phyloP scores from a whole-genome alignment of 2,113 vertebrate species.

The Macrotus californicus region DNA sequence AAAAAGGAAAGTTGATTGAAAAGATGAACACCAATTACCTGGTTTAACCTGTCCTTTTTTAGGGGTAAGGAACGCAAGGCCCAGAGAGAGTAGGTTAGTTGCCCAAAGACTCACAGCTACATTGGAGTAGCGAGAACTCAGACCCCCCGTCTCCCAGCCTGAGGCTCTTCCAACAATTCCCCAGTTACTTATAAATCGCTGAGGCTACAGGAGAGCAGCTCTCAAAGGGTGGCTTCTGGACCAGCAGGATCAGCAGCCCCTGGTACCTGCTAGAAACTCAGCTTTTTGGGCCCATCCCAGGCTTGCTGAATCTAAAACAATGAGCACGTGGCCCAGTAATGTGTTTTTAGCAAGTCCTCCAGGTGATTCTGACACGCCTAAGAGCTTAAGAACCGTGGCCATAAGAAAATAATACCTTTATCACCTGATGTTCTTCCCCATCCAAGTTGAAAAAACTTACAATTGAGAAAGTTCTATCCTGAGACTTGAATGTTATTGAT shows the following conservation, averaged over 20 bases:
- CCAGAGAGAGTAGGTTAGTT: background rate
- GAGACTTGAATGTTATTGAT: background rate
- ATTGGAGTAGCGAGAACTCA: background rate
- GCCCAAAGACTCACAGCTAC: background rate
- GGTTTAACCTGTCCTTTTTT: background rate
- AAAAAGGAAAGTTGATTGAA: background rate
- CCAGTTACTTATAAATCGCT: background rate
- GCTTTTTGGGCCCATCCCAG: background rate
- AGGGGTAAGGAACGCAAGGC: background rate
- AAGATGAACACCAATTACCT: background rate
- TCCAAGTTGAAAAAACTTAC: background rate
- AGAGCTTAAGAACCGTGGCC: background rate
- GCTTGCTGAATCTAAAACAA: background rate
- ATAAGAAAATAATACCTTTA: background rate
- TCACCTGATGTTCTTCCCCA: background rate
- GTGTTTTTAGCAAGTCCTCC: background rate
- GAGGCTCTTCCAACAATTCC: background rate
- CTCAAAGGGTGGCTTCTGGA: background rate
- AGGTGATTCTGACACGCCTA: background rate
- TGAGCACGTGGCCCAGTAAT: background rate
- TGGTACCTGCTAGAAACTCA: background rate
- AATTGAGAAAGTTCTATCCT: background rate
- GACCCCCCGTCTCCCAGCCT: background rate
- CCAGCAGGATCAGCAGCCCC: background rate
- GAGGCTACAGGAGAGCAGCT: background rate